Base-by-base conservation (phyloP, 2,888 invertebrate genomes). In the Meliscaeva auricollis region DNA sequence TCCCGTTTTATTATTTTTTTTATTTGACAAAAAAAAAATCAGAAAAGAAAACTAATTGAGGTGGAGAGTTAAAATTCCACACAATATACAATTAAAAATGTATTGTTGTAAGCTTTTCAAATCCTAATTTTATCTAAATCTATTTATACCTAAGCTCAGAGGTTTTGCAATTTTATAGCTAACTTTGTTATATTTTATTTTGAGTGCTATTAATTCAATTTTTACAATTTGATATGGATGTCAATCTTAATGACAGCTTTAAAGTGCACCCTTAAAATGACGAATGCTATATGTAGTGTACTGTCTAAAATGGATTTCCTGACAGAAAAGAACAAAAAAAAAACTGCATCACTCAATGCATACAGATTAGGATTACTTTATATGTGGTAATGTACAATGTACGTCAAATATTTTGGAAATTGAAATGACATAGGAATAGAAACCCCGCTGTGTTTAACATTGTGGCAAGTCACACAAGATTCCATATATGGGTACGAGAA, bases 391-490 rank as follows among this genome's bases (percentile, higher is more conserved):
- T 64, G 15, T 11, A 46, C 17, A 46, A 58, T 58, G 38, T 46
- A 44, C 30, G 44, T 30, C 46, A 64, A 64, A 64, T 64, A 64
- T 46, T 64, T 64, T 41, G 17, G 22, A 64, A 64, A 64, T 64
- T 46, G 30, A 46, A 64, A 64, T 64, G 64, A 32, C 46, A 64
- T 17, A 46, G 64, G 64, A 46, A 64, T 32, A 64, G 30, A 46
- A 64, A 17, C 46, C 62, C 64, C 32, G 32, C 64, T 64, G 64
- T 46, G 64, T 46, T 64, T 46, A 46, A 64, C 41, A 60, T 60
- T 60, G 60, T 60, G 41, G 60, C 26, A 41, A 60, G 41, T 60
- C 60, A 60, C 64, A 64, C 46, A 64, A 46, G 17, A 64, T 26
- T 64, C 32, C 9, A 64, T 64, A 30, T 30, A 46, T 6, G 26